Evolutionary conservation across 2,797 vertebrate genomes (phyloP), one percentile per base, ranked within the genome.

Genomic region (Spinibarbus caldwelli): DNA sequence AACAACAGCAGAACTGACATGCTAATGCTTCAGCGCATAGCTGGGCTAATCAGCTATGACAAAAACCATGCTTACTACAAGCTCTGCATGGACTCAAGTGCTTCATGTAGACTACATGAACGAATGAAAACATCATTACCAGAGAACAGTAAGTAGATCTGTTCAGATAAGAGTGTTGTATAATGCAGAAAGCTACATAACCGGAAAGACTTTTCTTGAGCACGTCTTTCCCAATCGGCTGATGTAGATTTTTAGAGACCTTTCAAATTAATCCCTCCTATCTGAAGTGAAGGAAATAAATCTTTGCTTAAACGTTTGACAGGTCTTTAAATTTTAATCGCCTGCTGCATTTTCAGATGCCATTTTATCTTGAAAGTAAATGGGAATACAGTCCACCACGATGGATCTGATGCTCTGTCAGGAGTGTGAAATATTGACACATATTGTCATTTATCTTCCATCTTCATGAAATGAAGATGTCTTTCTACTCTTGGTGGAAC

Each of bases 401-500:
- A 76, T 41, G 26, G 38, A 84, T 78, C 47, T 59, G 49, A 84
- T 77, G 45, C 62, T 54, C 80, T 29, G 64, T 85, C 66, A 79
- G 41, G 52, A 85, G 83, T 71, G 52, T 72, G 36, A 79, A 72
- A 85, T 72, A 85, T 80, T 73, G 77, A 85, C 67, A 72, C 26
- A 11, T 85, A 85, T 85, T 71, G 84, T 72, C 77, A 80, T 80
- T 85, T 73, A 80, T 85, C 68, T 73, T 31, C 84, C 45, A 85
- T 85, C 54, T 66, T 73, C 2, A 1, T 10, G 26, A 85, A 80
- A 85, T 72, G 17, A 72, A 79, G 76, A 80, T 4, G 19, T 73
- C 34, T 66, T 85, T 78, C 70, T 73, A 80, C 29, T 72, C 72
- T 62, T 62, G 70, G 66, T 67, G 59, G 76, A 73, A 66, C 68